A percentile compares a stretch with the other conserved stretches of the same genome.
Evolutionary conservation across 2,113 vertebrate species (phyloP).

Genomic region (Percina caprodes): DNA sequence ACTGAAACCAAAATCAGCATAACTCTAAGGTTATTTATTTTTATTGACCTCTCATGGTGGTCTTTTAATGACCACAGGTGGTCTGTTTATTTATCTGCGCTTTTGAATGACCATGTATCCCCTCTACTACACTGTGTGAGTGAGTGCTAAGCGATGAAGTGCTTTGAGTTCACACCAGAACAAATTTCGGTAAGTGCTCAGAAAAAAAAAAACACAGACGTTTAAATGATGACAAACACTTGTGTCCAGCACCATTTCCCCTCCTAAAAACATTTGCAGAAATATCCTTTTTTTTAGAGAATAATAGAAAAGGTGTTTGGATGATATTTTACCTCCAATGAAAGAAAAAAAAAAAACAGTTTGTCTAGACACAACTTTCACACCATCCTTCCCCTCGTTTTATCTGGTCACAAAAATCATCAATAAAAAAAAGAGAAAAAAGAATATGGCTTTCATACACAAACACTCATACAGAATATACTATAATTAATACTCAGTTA

Average conservation of each 20-base stretch:
- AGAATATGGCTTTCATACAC: slow-evolving; percentile 81
- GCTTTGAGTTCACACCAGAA: slow-evolving; percentile 75
- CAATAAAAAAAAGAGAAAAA: slow-evolving; percentile 17
- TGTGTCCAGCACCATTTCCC: slow-evolving; percentile 43
- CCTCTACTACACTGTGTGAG: slow-evolving; percentile 14
- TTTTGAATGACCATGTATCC: slow-evolving; percentile 51
- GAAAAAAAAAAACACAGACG: slow-evolving; percentile 58
- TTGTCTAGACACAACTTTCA: slow-evolving; percentile 36
- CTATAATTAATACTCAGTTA: slow-evolving; percentile 71
- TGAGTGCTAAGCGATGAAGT: slow-evolving; percentile 73
- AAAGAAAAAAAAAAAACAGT: background rate
- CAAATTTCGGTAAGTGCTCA: slow-evolving; percentile 78
- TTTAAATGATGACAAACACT: slow-evolving; percentile 60
- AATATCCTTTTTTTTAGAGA: slow-evolving; percentile 34
- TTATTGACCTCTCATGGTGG: slow-evolving; percentile 69
- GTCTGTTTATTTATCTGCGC: slow-evolving; percentile 53
- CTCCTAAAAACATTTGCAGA: slow-evolving; percentile 59
- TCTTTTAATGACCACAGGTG: slow-evolving; percentile 63
- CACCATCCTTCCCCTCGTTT: slow-evolving; percentile 20
- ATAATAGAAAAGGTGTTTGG: slow-evolving; percentile 35
- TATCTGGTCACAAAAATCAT: slow-evolving; percentile 34
- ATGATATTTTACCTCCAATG: slow-evolving; percentile 51
- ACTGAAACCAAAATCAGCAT: slow-evolving; percentile 23
- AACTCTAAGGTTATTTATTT: slow-evolving; percentile 35
- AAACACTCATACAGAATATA: slow-evolving; percentile 70